Evolutionary conservation across 2,888 invertebrate genomes (phyloP), one percentile per base, ranked within the genome.

Genomic region (Netelia inedita): DNA sequence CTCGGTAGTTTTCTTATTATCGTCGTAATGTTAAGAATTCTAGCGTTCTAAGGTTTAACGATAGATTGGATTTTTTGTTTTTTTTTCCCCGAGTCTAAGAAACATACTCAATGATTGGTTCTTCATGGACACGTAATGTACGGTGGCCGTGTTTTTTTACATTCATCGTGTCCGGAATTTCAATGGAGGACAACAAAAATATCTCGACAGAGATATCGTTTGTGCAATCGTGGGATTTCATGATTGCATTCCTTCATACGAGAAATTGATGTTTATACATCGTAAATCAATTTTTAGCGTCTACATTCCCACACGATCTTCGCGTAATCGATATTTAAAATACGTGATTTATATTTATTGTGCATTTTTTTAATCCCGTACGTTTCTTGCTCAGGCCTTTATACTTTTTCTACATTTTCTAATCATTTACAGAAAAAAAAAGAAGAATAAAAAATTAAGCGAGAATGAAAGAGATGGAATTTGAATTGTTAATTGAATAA

Each of bases 321-420:
- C 61, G 75, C 79, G 66, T 75, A 61, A 82, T 79, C 75, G 57
- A 68, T 80, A 65, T 80, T 66, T 53, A 55, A 43, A n/a, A 43
- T 21, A 19, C 53, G 68, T 69, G 41, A 57, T 78, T 69, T 82
- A 65, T 73, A 85, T 83, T 83, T 75, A 72, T 85, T 74, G 76
- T 68, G 73, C 81, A 73, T 79, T 74, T 75, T 53, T 35, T 61
- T 74, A 46, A 46, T 46, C 46, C 46, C 81, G 84, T 57, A 79
- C 14, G 23, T 79, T 43, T 41, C 1, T 19, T 50, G 57, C 19
- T 78, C 79, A 71, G 43, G 35, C 63, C 46, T 68, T 72, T 71
- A 79, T 55, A 85, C 71, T 66, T 85, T 85, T 85, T 85, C 57
- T 85, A 85, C 79, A 82, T 85, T 85, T 85, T 85, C 82, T 82